phyloP scores from a whole-genome alignment of 2,797 vertebrate genomes.

The Pseudochromis fuscus region DNA sequence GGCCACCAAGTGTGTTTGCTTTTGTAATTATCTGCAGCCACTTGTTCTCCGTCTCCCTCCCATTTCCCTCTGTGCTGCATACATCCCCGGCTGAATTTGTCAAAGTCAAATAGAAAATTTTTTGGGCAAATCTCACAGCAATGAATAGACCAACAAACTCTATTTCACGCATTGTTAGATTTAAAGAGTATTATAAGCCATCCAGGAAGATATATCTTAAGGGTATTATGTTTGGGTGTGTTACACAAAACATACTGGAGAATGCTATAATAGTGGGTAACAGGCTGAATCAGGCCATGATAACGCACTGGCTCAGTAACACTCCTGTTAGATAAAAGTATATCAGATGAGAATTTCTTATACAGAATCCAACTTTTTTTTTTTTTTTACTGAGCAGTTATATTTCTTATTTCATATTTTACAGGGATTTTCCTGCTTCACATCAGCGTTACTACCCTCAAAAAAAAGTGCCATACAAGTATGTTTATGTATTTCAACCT shows the following conservation, averaged over 20 bases:
- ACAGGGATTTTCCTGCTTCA: conserved; percentile 6
- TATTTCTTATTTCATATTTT: conserved; percentile 18
- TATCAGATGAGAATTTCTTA: conserved; percentile 15
- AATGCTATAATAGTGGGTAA: conserved; percentile 63
- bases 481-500: conserved; percentile 18
- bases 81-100: conserved; percentile 64
- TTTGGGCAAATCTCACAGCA: conserved; percentile 66
- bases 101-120: conserved; percentile 75
- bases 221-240: conserved; percentile 61
- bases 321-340: conserved; percentile 18
- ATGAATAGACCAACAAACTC: conserved; percentile 77
- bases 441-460: not conserved
- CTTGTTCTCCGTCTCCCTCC: conserved; percentile 38
- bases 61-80: conserved; percentile 43
- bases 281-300: conserved; percentile 57
- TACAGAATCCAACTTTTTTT: conserved; percentile 13
- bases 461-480: conserved; percentile 27
- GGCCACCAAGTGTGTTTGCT: conserved; percentile 75
- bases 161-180: conserved; percentile 81
- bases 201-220: conserved; percentile 69
- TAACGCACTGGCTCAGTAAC: conserved; percentile 43
- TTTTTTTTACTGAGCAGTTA: not conserved
- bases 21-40: conserved; percentile 76
- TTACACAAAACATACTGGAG: conserved; percentile 51
- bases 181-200: conserved; percentile 66